Evolutionary conservation across 1,140 invertebrate species (phyloP).

Genomic region (Argopecten irradians): DNA sequence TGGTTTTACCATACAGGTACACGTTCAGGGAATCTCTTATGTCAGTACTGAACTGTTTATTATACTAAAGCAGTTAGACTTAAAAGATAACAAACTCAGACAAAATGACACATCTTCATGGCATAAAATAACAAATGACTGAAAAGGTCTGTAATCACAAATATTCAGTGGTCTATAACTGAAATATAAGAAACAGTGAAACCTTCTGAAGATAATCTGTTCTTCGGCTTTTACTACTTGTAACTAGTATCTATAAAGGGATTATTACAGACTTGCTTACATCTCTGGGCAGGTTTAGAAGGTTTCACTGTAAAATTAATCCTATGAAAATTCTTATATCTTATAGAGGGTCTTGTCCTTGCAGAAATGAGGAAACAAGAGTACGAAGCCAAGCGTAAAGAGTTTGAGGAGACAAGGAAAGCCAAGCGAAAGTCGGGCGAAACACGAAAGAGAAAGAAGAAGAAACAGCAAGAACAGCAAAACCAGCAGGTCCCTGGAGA

Average conservation of each 20-base stretch:
- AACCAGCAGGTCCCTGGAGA: conserved; percentile 57
- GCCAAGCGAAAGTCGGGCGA: conserved; percentile 60
- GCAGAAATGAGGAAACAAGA: conserved; percentile 69
- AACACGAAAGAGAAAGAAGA: conserved; percentile 58
- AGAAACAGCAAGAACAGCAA: conserved; percentile 27
- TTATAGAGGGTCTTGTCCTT: conserved; percentile 24
- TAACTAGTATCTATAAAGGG: too few species aligned
- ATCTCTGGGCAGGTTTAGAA: conserved; percentile 33
- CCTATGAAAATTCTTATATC: conserved; percentile 14
- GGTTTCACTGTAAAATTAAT: conserved; percentile 9
- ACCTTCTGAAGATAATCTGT: background rate
- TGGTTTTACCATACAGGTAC: too few species aligned
- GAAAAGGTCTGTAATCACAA: too few species aligned
- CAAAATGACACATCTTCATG: background rate
- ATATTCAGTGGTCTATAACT: background rate
- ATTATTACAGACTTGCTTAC: conserved; percentile 12
- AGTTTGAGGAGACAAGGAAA: conserved; percentile 67
- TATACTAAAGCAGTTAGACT: too few species aligned
- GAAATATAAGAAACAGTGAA: background rate
- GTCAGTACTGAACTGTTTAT: too few species aligned
- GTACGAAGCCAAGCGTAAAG: conserved; percentile 67
- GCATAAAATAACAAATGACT: too few species aligned
- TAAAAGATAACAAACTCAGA: too few species aligned
- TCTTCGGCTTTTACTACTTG: too few species aligned
- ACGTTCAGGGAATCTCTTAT: too few species aligned